These are phyloP conservation scores for Heteromurus nitidus DNA, from an alignment of 2,888 invertebrate species.

Conservation along the genomic window DNA sequence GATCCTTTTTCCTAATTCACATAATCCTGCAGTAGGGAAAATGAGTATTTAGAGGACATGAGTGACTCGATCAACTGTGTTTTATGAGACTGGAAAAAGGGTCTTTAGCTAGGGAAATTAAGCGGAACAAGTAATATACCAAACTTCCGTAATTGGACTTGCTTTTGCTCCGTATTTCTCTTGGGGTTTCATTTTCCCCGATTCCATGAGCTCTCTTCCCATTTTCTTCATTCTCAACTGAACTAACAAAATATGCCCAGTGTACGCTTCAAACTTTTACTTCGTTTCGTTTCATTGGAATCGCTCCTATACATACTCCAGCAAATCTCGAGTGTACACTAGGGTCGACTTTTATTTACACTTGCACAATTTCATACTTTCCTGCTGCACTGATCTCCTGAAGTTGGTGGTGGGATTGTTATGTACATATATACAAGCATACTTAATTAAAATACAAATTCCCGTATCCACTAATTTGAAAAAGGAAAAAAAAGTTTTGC, in stretches of 20 bases:
- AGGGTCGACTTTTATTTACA: too few relatives aligned
- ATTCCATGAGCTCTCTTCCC: slow-evolving; percentile 4
- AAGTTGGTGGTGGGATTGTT: too few relatives aligned
- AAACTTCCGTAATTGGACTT: slow-evolving; percentile 61
- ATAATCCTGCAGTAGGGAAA: slow-evolving; percentile 27
- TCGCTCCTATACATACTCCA: too few relatives aligned
- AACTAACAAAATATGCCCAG: not conserved
- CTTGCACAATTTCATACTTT: too few relatives aligned
- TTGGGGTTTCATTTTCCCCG: not conserved
- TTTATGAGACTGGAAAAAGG: slow-evolving; percentile 46
- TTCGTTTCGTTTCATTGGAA: not conserved
- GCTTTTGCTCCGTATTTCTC: slow-evolving; percentile 13
- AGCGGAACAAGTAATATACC: slow-evolving; percentile 64
- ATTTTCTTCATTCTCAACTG: slow-evolving; percentile 22
- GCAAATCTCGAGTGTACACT: too few relatives aligned
- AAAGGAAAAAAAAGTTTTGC: too few relatives aligned
- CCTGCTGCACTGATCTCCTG: too few relatives aligned
- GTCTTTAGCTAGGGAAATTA: slow-evolving; percentile 63
- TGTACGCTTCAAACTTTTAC: not conserved
- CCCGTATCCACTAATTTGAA: too few relatives aligned
- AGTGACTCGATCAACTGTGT: slow-evolving; percentile 57
- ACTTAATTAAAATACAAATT: too few relatives aligned
- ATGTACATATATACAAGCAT: too few relatives aligned
- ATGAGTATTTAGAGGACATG: slow-evolving; percentile 22
- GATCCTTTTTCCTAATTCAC: slow-evolving; percentile 14